Conservation (phyloP, 1,140 invertebrate genomes). For the Anoplophora glabripennis region DNA sequence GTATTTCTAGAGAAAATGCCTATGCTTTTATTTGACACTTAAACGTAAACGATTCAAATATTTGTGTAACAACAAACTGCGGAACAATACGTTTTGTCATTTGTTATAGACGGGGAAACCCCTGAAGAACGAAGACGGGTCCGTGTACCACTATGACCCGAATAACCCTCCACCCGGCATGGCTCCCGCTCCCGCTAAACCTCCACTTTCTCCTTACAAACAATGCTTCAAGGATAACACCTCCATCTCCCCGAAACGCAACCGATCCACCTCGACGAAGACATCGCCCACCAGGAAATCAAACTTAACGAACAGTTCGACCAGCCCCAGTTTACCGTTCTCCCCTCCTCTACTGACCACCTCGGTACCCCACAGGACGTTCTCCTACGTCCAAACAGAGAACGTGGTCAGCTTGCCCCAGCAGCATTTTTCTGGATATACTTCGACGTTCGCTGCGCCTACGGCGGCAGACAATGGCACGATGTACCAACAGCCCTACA, state of each 20-base stretch:
- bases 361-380: slow-evolving; percentile 19
- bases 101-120: slow-evolving; percentile 58
- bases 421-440: slow-evolving; percentile 8
- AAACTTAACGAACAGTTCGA: slow-evolving; percentile 43
- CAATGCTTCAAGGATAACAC: neutral
- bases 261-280: slow-evolving; percentile 20
- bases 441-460: neutral
- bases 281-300: slow-evolving; percentile 31
- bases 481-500: slow-evolving; percentile 41
- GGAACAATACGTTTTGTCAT: neutral
- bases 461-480: slow-evolving; percentile 20
- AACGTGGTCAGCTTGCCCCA: slow-evolving; percentile 7
- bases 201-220: slow-evolving; percentile 30
- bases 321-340: slow-evolving; percentile 46
- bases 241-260: slow-evolving; percentile 25
- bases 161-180: slow-evolving; percentile 60
- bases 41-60: too few species aligned
- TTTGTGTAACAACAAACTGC: too few species aligned
- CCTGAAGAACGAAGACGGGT: slow-evolving; percentile 64
- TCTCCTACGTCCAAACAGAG: slow-evolving; percentile 22
- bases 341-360: slow-evolving; percentile 20
- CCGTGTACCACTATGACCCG: slow-evolving; percentile 72
- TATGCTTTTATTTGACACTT: too few species aligned
- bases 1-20: too few species aligned
- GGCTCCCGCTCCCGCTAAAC: slow-evolving; percentile 18